These are phyloP conservation scores for Masnerella sp. DNA, from an alignment of 2,888 invertebrate species.

Conservation along the genomic window DNA sequence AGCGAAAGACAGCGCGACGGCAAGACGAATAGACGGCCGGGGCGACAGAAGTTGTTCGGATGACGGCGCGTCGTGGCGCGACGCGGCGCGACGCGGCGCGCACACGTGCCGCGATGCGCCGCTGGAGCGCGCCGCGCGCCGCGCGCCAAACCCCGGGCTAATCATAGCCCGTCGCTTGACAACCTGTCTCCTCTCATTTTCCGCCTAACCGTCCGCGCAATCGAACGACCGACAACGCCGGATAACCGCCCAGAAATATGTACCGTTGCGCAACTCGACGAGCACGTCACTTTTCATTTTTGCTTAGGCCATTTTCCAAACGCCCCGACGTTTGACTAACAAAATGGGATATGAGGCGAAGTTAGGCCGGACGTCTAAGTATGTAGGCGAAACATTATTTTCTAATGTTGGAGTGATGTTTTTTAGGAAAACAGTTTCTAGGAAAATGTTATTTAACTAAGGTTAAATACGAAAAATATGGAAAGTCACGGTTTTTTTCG, in stretches of 20 bases:
- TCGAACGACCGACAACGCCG: constrained; percentile 40
- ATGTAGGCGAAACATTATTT: no score
- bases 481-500: no score
- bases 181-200: constrained; percentile 78
- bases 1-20: constrained; percentile 64
- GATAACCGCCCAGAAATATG: constrained; percentile 50
- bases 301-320: no score
- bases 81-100: constrained; percentile 65
- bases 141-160: constrained; percentile 67
- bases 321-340: no score
- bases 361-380: no score
- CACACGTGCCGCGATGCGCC: constrained; percentile 60
- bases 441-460: no score
- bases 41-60: constrained; percentile 64
- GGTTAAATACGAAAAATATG: no score
- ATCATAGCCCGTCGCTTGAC: constrained; percentile 76
- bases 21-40: constrained; percentile 45
- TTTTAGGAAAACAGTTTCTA: no score
- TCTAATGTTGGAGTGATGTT: no score
- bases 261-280: constrained; percentile 34
- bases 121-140: constrained; percentile 61
- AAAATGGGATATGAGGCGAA: no score
- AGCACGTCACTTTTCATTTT: no score
- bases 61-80: constrained; percentile 64
- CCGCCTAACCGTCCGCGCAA: constrained; percentile 71